Evolutionary conservation across 2,888 invertebrate species (phyloP), one percentile per base, ranked within the genome.

Genomic region (Synanthedon andrenaeformis): DNA sequence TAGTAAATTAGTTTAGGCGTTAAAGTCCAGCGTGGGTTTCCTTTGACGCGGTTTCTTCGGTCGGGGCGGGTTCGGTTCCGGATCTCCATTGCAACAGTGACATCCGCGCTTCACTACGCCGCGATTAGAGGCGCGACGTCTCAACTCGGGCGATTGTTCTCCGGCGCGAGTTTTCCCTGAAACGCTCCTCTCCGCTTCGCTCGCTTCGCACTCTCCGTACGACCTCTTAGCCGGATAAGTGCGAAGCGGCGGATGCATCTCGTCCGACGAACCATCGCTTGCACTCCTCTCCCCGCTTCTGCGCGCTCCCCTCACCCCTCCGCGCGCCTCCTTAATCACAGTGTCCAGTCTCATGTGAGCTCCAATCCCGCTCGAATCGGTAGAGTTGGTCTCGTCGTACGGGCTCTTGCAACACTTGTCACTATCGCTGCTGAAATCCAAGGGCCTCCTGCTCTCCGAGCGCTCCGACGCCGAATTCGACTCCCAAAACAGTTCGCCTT

Each of bases 31-130:
- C 52, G 65, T 66, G 13, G 75, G 74, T 60, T 82, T 82, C 50
- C 72, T 70, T 54, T 72, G 78, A 6, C 83, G 66, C 0, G 83
- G 68, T 53, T 79, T 77, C 62, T 89, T 89, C 53, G 90, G 83
- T 49, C 88, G 77, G 0, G 84, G 82, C 6, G 90, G 84, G 3
- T 89, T 86, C 8, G 90, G 84, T 3, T 89, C 86, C 1, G 90
- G 88, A 0, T 87, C 82, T 6, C 90, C 91, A 66, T 82, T 89
- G 71, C 91, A 91, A 70, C 91, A 91, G 42, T 89, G 89, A 65
- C 91, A 91, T 52, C 89, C 89, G 49, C 90, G 86, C 61, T 90
- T 91, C 1, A 90, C 90, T 10, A 90, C 89, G 6, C 90, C 90
- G 0, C 91, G 76, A 0, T 81, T 81, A 28, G 67, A 89, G 51